Evolutionary conservation across 2,113 vertebrate species (phyloP).

Genomic region (Pholis gunnellus): DNA sequence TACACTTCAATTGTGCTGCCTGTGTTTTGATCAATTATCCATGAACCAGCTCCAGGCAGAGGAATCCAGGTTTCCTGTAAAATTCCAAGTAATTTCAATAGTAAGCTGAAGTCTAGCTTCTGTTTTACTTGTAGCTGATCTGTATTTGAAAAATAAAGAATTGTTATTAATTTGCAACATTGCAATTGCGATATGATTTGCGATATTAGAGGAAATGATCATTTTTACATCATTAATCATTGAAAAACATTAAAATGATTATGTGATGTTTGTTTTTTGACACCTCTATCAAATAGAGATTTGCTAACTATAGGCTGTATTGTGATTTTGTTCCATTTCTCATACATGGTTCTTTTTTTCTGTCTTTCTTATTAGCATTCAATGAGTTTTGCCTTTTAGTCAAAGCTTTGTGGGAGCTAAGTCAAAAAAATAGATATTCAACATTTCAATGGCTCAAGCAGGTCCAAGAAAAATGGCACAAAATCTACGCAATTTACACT

Average conservation of each 20-base stretch:
- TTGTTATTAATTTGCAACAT: no score
- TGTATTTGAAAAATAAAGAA: background rate
- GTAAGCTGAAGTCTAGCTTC: background rate
- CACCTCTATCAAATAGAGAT: no score
- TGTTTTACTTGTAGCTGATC: background rate
- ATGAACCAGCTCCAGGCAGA: background rate
- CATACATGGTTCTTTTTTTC: background rate
- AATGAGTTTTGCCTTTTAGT: background rate
- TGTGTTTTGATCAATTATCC: conserved; percentile 5
- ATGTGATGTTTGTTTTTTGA: no score
- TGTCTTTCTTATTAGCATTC: background rate
- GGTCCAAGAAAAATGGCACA: background rate
- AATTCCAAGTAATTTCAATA: background rate
- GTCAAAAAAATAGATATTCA: background rate
- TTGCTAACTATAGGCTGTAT: no score
- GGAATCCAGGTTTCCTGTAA: background rate
- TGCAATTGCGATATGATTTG: no score
- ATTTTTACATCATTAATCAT: background rate
- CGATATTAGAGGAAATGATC: no score
- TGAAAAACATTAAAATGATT: background rate
- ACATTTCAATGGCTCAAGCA: background rate
- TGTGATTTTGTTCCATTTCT: no score
- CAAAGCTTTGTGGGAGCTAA: background rate
- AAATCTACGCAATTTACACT: background rate
- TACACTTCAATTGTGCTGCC: background rate